These are phyloP conservation scores for Diploptera punctata DNA, from an alignment of 2,888 invertebrate genomes.

Conservation along the genomic window DNA sequence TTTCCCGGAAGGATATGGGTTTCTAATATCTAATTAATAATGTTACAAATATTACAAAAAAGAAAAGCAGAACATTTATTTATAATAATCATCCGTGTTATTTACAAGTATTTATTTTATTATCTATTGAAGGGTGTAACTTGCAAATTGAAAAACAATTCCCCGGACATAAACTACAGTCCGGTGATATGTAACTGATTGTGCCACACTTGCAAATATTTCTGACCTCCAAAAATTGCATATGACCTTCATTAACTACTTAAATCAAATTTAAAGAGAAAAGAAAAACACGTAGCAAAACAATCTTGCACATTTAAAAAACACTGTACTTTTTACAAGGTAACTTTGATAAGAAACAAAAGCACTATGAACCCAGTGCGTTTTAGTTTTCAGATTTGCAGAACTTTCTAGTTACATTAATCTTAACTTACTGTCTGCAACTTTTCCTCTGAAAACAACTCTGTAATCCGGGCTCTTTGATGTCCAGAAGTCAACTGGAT, in stretches of 20 bases:
- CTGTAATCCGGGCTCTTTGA: slow-evolving; percentile 33
- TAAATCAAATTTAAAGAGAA: not conserved
- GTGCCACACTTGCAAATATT: slow-evolving; percentile 40
- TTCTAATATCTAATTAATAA: too few relatives aligned
- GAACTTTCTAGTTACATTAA: too few relatives aligned
- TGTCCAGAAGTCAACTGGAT: not conserved
- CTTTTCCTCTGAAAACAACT: slow-evolving; percentile 7
- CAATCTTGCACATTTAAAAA: not conserved
- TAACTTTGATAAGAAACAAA: not conserved
- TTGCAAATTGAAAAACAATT: slow-evolving; percentile 12
- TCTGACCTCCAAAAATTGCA: slow-evolving; percentile 6
- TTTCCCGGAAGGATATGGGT: too few relatives aligned
- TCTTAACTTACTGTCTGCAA: too few relatives aligned
- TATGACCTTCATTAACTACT: not conserved
- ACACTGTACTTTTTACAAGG: not conserved
- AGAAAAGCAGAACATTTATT: slow-evolving; percentile 45
- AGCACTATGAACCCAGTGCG: not conserved
- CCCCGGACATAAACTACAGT: not conserved
- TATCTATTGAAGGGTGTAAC: slow-evolving; percentile 24
- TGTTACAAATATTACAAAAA: slow-evolving; percentile 10
- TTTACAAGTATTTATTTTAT: slow-evolving; percentile 37
- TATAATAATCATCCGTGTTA: slow-evolving; percentile 35
- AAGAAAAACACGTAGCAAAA: too few relatives aligned
- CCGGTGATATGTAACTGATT: slow-evolving; percentile 43
- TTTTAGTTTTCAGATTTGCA: too few relatives aligned